phyloP scores from a whole-genome alignment of 37 sponge, comb jelly and placozoan genomes.

The Petrosia ficiformis region DNA sequence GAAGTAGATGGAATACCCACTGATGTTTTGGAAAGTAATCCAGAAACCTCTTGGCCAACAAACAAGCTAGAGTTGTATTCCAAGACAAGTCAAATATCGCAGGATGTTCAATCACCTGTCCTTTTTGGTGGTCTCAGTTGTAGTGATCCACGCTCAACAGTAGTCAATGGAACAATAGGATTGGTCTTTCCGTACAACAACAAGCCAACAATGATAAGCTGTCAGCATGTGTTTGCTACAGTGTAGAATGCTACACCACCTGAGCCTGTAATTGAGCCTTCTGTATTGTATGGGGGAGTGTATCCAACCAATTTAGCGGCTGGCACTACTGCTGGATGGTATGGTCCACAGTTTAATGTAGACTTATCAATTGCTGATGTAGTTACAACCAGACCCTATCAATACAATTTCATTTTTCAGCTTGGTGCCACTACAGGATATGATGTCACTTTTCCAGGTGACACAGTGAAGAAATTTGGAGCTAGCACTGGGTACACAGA shows the following conservation, averaged over 20 bases:
- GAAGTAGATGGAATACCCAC: slow-evolving; percentile 1
- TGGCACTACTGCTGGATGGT: not conserved
- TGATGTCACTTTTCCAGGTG: not conserved
- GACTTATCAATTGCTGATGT: not conserved
- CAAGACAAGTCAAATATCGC: too few species aligned
- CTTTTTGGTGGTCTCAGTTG: too few species aligned
- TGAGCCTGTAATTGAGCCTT: not conserved
- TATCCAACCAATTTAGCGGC: not conserved
- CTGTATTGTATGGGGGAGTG: not conserved
- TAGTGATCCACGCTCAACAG: too few species aligned
- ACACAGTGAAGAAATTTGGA: not conserved
- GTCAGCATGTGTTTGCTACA: too few species aligned
- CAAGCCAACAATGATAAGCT: too few species aligned
- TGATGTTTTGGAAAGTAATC: too few species aligned
- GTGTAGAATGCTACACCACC: too few species aligned
- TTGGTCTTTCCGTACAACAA: too few species aligned
- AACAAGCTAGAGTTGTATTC: too few species aligned
- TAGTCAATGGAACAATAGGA: too few species aligned
- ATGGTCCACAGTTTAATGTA: not conserved
- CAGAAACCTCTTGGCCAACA: too few species aligned
- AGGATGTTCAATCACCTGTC: too few species aligned
- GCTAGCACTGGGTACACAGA: not conserved
- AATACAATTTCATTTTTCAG: not conserved
- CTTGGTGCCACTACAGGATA: not conserved
- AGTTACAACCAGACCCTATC: not conserved